Conservation (phyloP, 2,797 vertebrate genomes). For the Xenopus petersii region DNA sequence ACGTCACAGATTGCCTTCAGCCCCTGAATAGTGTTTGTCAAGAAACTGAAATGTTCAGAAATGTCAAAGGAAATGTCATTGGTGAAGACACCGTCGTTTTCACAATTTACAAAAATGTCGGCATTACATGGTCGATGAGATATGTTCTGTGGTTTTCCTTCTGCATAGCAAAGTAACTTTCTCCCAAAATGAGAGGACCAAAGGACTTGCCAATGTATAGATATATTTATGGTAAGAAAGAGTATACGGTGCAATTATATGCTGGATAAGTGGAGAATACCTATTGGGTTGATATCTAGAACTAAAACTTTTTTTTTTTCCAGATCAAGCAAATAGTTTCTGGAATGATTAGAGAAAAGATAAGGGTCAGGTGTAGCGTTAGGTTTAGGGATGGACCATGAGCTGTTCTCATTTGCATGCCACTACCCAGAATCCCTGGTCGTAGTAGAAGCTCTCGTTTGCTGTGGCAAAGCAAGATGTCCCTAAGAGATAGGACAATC, state of each 20-base stretch:
- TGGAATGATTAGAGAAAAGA: neutral
- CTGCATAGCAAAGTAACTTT: too few relatives aligned
- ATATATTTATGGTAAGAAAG: slow-evolving; percentile 1
- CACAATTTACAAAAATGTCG: slow-evolving; percentile 16
- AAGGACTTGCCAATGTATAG: slow-evolving; percentile 4
- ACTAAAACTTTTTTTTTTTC: too few relatives aligned
- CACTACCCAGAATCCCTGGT: slow-evolving; percentile 2
- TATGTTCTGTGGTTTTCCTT: slow-evolving; percentile 12
- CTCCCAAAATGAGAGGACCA: neutral
- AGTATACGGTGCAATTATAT: slow-evolving; percentile 15
- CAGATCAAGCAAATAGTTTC: neutral
- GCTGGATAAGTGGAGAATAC: neutral
- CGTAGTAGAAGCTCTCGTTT: neutral
- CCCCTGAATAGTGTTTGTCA: slow-evolving; percentile 31
- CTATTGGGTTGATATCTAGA: neutral
- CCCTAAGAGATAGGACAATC: neutral
- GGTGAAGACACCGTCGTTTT: slow-evolving; percentile 15
- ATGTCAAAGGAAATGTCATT: neutral
- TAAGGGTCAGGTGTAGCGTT: neutral
- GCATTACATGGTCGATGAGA: slow-evolving; percentile 13
- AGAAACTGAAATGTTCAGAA: neutral
- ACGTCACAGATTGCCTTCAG: slow-evolving; percentile 35
- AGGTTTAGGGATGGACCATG: neutral
- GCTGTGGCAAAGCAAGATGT: neutral
- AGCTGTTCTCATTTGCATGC: neutral